Percentiles rank a stretch among this genome's conserved stretches.
phyloP scores from a whole-genome alignment of 2,888 invertebrate species.

The Cantharis rustica region DNA sequence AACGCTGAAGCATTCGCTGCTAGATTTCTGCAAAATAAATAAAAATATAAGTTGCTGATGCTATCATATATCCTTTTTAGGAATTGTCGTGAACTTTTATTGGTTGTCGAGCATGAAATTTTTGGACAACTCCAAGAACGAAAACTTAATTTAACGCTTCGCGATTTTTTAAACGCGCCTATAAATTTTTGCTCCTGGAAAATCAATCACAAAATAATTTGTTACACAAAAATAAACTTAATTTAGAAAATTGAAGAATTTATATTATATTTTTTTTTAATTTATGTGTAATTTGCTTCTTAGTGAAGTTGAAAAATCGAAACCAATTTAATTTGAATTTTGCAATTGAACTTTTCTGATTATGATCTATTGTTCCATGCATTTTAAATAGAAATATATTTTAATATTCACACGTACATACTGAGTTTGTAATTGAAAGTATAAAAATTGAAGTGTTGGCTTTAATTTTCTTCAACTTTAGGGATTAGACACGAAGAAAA shows the following conservation, averaged over 20 bases:
- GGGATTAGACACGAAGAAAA: background rate
- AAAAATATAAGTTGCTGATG: background rate
- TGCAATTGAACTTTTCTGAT: background rate
- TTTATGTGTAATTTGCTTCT: background rate
- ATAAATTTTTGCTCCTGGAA: background rate
- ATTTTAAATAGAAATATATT: background rate
- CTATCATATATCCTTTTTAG: background rate
- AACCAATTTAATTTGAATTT: background rate
- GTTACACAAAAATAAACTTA: background rate
- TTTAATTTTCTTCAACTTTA: background rate
- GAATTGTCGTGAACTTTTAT: background rate
- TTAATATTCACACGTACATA: background rate
- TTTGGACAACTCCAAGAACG: background rate
- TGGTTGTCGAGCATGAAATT: background rate
- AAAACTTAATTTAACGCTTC: constrained; percentile 22
- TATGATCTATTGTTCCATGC: background rate
- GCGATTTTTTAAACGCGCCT: constrained; percentile 17
- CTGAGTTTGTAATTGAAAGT: background rate
- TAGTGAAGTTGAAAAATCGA: background rate
- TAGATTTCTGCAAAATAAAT: constrained; percentile 64
- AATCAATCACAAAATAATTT: background rate
- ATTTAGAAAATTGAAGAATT: background rate
- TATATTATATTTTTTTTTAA: background rate
- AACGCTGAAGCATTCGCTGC: constrained; percentile 75
- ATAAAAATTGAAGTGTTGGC: background rate